Base-by-base conservation (phyloP, 2,888 invertebrate species). In the Drosophila stalkeri region DNA sequence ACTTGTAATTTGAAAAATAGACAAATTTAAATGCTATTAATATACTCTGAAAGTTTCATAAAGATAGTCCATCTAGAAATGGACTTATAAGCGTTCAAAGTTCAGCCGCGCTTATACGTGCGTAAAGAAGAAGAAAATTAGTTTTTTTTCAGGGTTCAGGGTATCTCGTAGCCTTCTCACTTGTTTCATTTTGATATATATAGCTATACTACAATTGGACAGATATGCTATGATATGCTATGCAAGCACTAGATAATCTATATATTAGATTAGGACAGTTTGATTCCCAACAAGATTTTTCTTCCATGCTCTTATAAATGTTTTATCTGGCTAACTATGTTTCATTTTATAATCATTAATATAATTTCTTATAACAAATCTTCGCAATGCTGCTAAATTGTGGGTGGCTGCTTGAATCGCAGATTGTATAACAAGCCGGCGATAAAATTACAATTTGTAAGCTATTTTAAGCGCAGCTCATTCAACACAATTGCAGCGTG, bases 361-460 rank as follows among this genome's bases (percentile, higher is more conserved):
- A 16, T 14, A 3, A 46, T 16, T 27, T 9, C 2, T 9, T n/a
- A n/a, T 4, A n/a, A 16, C 11, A 31, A 49, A 27, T 49, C 3
- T 14, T 14, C 37, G 14, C 37, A 37, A 14, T 14, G 57, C 46
- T 23, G 46, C 14, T 7, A 56, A 51, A 18, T 49, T 63, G 72
- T 31, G 27, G 47, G n/a, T 31, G 49, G 49, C 49, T 46, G 46
- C 23, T 23, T 23, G 61, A 55, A 18, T 31, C 37, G 11, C 27
- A 51, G 72, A 82, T 81, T 64, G 46, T 46, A 77, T 83, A 64
- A 66, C 74, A 65, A 77, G 23, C 49, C 27, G 41, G 70, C 59
- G 70, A 80, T 81, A 52, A 39, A 49, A 67, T 81, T 83, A 57
- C 83, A 71, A 49, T 41, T n/a, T 44, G 27, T 44, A 23, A 74